Conservation (phyloP, 2,113 vertebrate species). For the Melanerpes aurifrons region DNA sequence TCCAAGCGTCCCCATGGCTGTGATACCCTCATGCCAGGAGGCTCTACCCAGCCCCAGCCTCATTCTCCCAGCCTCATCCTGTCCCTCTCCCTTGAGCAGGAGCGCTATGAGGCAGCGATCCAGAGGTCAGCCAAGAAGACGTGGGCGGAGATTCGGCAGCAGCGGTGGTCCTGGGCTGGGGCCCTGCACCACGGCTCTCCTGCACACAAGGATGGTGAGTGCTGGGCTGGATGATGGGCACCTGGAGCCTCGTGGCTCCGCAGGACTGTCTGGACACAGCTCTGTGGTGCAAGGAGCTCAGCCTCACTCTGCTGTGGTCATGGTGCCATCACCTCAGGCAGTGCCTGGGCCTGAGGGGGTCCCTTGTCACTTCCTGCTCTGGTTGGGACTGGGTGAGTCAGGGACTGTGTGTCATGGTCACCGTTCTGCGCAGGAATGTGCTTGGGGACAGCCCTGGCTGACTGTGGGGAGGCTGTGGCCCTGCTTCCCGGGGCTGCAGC, state of each 20-base stretch:
- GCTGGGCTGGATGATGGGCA: rapidly evolving
- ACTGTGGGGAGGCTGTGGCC: rapidly evolving
- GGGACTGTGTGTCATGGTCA: background rate
- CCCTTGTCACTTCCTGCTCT: background rate
- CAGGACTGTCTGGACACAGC: background rate
- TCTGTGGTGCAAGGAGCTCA: background rate
- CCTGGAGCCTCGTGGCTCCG: background rate
- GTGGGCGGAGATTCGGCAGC: constrained; percentile 96
- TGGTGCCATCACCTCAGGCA: background rate
- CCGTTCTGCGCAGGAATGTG: background rate
- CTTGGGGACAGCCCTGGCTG: constrained; percentile 73
- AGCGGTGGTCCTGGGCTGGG: constrained; percentile 95
- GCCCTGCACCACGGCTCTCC: constrained; percentile 86
- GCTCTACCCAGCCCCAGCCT: rapidly evolving
- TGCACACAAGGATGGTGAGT: constrained; percentile 80
- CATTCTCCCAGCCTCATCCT: background rate
- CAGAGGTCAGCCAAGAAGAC: constrained; percentile 93
- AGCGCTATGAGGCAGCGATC: constrained; percentile 94
- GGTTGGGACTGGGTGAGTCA: background rate
- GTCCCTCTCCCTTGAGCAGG: constrained; percentile 69
- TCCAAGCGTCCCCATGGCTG: rapidly evolving
- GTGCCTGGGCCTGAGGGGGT: background rate
- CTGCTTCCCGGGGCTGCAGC: rapidly evolving
- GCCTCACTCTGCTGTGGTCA: background rate
- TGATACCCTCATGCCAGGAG: rapidly evolving